Percentiles rank a stretch among this genome's conserved stretches.
phyloP scores from a whole-genome alignment of 2,888 invertebrate species.

The Cataglyphis cursor region DNA sequence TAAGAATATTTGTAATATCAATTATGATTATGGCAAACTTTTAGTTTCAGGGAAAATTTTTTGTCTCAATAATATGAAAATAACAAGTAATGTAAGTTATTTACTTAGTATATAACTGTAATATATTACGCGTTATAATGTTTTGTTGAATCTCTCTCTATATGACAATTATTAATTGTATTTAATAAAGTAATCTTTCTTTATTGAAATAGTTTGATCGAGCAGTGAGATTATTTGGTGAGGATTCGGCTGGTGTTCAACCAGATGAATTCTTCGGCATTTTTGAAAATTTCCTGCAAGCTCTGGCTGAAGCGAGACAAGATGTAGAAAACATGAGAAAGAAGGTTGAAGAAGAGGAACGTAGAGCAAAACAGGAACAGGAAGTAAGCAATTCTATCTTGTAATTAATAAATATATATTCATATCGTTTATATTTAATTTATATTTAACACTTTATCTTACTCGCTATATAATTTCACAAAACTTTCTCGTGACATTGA shows the following conservation, averaged over 20 bases:
- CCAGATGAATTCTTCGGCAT: constrained; percentile 98
- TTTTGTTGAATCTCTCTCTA: neutral
- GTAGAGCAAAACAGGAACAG: constrained; percentile 95
- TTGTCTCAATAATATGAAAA: too few species aligned
- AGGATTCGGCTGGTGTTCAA: constrained; percentile 94
- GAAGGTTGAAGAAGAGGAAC: constrained; percentile 96
- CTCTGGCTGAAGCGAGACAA: constrained; percentile 94
- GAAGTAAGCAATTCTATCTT: constrained; percentile 88
- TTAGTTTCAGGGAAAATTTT: too few species aligned
- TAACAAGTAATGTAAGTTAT: too few species aligned
- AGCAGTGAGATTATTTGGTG: constrained; percentile 95
- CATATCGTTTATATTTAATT: neutral
- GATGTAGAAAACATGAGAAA: constrained; percentile 95
- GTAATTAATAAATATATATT: neutral
- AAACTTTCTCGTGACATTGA: neutral
- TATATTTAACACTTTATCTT: neutral
- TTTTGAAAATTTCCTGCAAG: constrained; percentile 94
- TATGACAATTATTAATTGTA: neutral
- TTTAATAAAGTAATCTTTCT: neutral
- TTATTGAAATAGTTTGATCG: constrained; percentile 91
- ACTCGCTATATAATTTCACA: neutral
- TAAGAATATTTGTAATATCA: constrained; percentile 78
- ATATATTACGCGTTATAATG: too few species aligned
- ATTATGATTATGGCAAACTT: neutral
- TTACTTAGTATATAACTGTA: too few species aligned